Percentiles rank a stretch among this genome's conserved stretches.
These are phyloP conservation scores for Cantharis flavilabris DNA, from an alignment of 2,888 invertebrate species.

Conservation along the genomic window DNA sequence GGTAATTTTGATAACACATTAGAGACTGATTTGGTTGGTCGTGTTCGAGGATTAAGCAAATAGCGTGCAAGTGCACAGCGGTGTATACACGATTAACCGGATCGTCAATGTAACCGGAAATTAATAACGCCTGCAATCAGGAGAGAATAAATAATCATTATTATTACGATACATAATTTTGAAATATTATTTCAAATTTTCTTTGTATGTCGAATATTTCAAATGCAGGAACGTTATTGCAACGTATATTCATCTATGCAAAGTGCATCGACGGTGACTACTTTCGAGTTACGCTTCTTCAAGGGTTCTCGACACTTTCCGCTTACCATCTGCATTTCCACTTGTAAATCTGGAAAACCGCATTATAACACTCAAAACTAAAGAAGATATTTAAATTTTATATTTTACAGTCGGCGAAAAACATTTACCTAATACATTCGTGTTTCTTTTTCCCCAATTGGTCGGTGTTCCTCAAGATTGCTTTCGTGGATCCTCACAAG, in stretches of 20 bases:
- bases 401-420: not conserved
- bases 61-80: constrained; percentile 21
- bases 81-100: constrained; percentile 21
- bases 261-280: not conserved
- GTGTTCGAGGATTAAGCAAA: constrained; percentile 27
- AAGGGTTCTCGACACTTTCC: not conserved
- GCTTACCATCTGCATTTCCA: not conserved
- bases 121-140: constrained; percentile 19
- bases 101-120: constrained; percentile 19
- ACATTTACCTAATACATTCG: not conserved
- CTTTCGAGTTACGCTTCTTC: not conserved
- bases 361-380: not conserved
- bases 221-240: not conserved
- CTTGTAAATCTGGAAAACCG: not conserved
- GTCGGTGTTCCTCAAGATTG: not conserved
- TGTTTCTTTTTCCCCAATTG: not conserved
- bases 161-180: not conserved
- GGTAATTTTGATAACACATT: constrained; percentile 20
- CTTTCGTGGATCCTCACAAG: not conserved
- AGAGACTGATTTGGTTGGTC: constrained; percentile 16
- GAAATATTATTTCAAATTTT: not conserved
- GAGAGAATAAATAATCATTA: constrained; percentile 6
- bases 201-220: not conserved
- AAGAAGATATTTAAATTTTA: not conserved
- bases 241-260: not conserved